Conservation (phyloP, 2,797 vertebrate species). For the Remorina albescens region DNA sequence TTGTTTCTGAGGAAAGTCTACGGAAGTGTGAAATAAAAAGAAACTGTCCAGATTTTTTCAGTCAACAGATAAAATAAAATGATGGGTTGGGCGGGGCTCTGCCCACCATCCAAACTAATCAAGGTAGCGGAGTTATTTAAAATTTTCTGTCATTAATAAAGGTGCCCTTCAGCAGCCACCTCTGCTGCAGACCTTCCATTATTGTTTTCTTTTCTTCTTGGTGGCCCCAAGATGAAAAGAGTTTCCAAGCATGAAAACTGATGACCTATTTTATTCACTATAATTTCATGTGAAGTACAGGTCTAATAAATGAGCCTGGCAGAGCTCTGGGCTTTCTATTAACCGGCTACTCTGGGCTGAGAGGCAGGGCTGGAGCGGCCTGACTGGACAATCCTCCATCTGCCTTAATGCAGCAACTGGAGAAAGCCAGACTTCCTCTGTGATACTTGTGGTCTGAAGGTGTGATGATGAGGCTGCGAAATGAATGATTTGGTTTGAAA, state of each 20-base stretch:
- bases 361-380: slow-evolving; percentile 6
- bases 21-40: not conserved
- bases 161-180: slow-evolving; percentile 18
- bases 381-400: slow-evolving; percentile 5
- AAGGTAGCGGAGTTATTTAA: slow-evolving; percentile 2
- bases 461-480: slow-evolving; percentile 26
- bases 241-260: slow-evolving; percentile 48
- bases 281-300: slow-evolving; percentile 36
- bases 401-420: slow-evolving; percentile 15
- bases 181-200: slow-evolving; percentile 15
- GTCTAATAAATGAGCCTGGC: slow-evolving; percentile 51
- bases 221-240: slow-evolving; percentile 49
- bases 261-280: slow-evolving; percentile 58
- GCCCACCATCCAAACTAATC: slow-evolving; percentile 28
- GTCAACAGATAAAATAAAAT: not conserved
- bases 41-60: not conserved
- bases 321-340: slow-evolving; percentile 43
- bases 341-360: slow-evolving; percentile 10
- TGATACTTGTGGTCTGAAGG: slow-evolving; percentile 23
- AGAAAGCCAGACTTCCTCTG: slow-evolving; percentile 13
- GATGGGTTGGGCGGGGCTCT: not conserved
- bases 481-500: slow-evolving; percentile 59
- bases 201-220: slow-evolving; percentile 19
- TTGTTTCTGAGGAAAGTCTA: not conserved
- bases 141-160: slow-evolving; percentile 27